These are phyloP conservation scores for Caranx melampygus DNA, from an alignment of 2,113 vertebrate genomes.

Conservation along the genomic window DNA sequence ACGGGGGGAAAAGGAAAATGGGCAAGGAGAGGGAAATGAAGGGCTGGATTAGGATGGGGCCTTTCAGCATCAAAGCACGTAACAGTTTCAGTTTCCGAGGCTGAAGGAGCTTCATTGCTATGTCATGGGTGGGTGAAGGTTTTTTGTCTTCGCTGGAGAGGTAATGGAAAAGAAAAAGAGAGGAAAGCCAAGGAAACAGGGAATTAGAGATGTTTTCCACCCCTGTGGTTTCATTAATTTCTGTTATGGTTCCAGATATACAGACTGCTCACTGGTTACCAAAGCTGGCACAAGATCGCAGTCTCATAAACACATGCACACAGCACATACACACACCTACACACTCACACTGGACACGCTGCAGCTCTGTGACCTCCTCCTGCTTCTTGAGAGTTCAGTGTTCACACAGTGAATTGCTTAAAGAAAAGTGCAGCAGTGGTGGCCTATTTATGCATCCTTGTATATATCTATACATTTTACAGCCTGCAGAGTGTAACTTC, in stretches of 20 bases:
- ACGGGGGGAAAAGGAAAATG: background rate
- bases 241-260: slow-evolving; percentile 15
- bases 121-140: slow-evolving; percentile 7
- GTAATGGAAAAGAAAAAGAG: background rate
- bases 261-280: background rate
- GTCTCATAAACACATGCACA: background rate
- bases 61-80: slow-evolving; percentile 24
- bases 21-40: background rate
- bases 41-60: slow-evolving; percentile 1
- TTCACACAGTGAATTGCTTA: background rate
- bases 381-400: background rate
- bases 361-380: background rate
- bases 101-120: slow-evolving; percentile 23
- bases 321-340: background rate
- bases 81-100: slow-evolving; percentile 21
- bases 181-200: background rate
- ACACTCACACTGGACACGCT: background rate
- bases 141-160: slow-evolving; percentile 7
- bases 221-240: slow-evolving; percentile 48
- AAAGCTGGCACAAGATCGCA: background rate
- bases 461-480: background rate
- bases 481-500: background rate
- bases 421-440: background rate
- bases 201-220: slow-evolving; percentile 41
- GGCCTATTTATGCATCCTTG: background rate